phyloP scores from a whole-genome alignment of 1,140 invertebrate species.

The Neotoxoptera formosana region DNA sequence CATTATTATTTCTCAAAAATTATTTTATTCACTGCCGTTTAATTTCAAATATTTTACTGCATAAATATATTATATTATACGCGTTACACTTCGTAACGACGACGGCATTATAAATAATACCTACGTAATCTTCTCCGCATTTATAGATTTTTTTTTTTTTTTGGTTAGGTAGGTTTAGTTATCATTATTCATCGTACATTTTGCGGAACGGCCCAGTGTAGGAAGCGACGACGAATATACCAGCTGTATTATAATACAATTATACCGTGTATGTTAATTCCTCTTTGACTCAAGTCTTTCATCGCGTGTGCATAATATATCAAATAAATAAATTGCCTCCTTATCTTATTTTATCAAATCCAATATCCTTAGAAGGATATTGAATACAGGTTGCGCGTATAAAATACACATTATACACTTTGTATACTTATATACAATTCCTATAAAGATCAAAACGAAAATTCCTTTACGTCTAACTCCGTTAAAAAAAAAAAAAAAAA shows the following conservation, averaged over 20 bases:
- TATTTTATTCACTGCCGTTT: not conserved
- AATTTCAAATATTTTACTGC: too few relatives aligned
- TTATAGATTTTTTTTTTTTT: too few relatives aligned
- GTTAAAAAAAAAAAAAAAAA: too few relatives aligned
- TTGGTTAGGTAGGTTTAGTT: not conserved
- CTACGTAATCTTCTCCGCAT: too few relatives aligned
- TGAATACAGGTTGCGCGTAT: not conserved
- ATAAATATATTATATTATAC: too few relatives aligned
- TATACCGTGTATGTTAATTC: not conserved
- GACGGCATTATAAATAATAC: not conserved
- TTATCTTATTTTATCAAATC: not conserved
- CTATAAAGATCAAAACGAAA: not conserved
- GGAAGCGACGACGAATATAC: not conserved
- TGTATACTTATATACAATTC: not conserved
- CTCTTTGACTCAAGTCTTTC: not conserved
- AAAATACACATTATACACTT: conserved; percentile 19
- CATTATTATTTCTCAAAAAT: not conserved
- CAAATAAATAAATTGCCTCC: not conserved
- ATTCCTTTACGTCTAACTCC: too few relatives aligned
- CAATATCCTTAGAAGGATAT: not conserved
- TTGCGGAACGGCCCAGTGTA: not conserved
- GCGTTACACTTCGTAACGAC: not conserved
- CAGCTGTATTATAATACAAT: not conserved
- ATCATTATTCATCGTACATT: not conserved
- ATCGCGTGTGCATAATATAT: not conserved